Evolutionary conservation across 2,888 invertebrate genomes (phyloP).

Genomic region (Sphaerophoria rueppellii): DNA sequence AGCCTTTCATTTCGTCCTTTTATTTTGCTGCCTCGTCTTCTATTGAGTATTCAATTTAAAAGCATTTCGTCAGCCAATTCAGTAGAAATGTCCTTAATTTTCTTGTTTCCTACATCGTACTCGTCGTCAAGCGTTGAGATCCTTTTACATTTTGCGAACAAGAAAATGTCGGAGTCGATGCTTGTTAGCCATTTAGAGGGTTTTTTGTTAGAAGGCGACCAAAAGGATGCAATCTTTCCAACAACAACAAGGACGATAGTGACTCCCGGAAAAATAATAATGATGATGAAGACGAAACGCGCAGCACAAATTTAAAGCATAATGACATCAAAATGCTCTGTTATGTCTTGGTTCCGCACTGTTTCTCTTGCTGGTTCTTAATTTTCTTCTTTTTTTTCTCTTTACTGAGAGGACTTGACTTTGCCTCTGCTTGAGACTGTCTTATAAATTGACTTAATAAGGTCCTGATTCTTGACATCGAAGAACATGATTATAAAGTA

Average conservation of each 20-base stretch:
- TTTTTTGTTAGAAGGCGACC: conserved; percentile 38
- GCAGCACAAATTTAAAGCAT: conserved; percentile 22
- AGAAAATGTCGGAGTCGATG: conserved; percentile 27
- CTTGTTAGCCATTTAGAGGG: conserved; percentile 49
- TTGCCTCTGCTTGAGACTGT: too few species aligned
- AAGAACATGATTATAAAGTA: too few species aligned
- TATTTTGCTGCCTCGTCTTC: conserved; percentile 9
- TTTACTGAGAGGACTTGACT: too few species aligned
- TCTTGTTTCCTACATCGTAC: conserved; percentile 37
- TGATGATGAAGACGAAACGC: neutral
- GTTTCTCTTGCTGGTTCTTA: too few species aligned
- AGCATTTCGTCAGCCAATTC: conserved; percentile 66
- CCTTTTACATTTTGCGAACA: conserved; percentile 9
- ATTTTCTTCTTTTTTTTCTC: too few species aligned
- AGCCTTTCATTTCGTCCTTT: conserved; percentile 9
- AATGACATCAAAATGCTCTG: conserved; percentile 31
- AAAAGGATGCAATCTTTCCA: conserved; percentile 51
- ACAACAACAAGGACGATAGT: conserved; percentile 18
- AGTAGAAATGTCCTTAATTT: conserved; percentile 65
- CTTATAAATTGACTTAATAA: too few species aligned
- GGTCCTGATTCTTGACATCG: too few species aligned
- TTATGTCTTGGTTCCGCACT: neutral
- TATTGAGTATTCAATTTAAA: conserved; percentile 70
- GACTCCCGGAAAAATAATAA: neutral
- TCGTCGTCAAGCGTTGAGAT: conserved; percentile 3